Percentiles rank a stretch among this genome's conserved stretches.
phyloP scores from a whole-genome alignment of 2,113 vertebrate genomes.

The Martes martes region DNA sequence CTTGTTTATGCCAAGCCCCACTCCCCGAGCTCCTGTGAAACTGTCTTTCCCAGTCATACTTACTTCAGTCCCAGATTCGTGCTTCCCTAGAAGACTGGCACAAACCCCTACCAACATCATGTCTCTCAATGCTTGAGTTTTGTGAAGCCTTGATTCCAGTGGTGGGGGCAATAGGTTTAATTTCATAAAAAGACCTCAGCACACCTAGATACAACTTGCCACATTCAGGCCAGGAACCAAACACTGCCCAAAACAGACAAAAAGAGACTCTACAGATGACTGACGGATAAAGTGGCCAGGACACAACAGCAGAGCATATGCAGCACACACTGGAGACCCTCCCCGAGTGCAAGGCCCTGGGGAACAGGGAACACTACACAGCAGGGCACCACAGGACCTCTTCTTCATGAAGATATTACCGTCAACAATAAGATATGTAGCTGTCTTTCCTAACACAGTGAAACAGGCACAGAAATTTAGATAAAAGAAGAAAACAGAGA shows the following conservation, averaged over 20 bases:
- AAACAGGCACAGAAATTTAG: neutral
- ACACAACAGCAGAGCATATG: neutral
- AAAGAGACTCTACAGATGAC: neutral
- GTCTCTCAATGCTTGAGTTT: neutral
- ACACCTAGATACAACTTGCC: neutral
- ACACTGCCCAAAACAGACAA: neutral
- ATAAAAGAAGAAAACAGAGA: neutral
- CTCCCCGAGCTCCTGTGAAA: neutral
- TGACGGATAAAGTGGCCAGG: neutral
- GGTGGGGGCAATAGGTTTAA: neutral
- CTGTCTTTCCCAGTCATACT: neutral
- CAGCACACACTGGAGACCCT: neutral
- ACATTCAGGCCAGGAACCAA: neutral
- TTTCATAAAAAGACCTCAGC: neutral
- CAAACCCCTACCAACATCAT: neutral
- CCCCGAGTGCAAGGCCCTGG: neutral
- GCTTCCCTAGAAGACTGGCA: neutral
- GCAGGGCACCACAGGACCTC: neutral
- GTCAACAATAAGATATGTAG: neutral
- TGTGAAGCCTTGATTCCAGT: neutral
- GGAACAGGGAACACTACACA: neutral
- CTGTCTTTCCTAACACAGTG: neutral
- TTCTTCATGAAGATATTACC: neutral
- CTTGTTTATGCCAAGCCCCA: neutral
- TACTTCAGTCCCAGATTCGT: neutral